These are phyloP conservation scores for Trachurus trachurus DNA, from an alignment of 2,797 vertebrate species.

Conservation along the genomic window DNA sequence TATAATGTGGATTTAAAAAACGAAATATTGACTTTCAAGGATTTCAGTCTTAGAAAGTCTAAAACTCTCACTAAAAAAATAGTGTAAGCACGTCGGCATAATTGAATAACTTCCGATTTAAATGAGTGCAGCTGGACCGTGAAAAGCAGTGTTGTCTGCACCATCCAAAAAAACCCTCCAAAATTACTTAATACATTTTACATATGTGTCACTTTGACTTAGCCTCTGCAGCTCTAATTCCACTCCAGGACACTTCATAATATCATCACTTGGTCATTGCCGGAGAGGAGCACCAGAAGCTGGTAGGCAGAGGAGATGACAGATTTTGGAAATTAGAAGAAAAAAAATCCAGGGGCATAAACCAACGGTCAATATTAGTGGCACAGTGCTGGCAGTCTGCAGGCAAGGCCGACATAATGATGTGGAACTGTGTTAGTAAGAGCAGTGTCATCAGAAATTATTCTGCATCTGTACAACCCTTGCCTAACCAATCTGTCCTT, in stretches of 20 bases:
- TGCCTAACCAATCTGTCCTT: constrained; percentile 35
- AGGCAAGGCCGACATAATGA: constrained; percentile 48
- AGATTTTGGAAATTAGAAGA: constrained; percentile 52
- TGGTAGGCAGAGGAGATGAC: constrained; percentile 46
- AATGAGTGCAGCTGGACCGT: no score
- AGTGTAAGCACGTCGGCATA: no score
- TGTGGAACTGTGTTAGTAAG: constrained; percentile 55
- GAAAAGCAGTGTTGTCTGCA: neutral
- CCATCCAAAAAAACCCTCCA: neutral
- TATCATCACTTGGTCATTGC: constrained; percentile 30
- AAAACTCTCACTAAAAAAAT: no score
- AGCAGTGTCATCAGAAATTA: constrained; percentile 63
- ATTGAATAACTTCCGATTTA: neutral
- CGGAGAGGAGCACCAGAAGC: constrained; percentile 48
- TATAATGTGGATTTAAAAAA: no score
- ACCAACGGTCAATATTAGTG: constrained; percentile 45
- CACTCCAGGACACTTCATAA: constrained; percentile 18
- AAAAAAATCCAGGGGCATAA: constrained; percentile 21
- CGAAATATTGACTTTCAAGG: no score
- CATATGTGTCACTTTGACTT: constrained; percentile 38
- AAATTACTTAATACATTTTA: constrained; percentile 12
- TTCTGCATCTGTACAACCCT: constrained; percentile 37
- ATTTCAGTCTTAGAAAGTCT: no score
- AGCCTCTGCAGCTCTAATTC: constrained; percentile 25
- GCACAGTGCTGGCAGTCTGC: constrained; percentile 49